These are phyloP conservation scores for Lophotriccus pileatus DNA, from an alignment of 2,797 vertebrate species.

Conservation along the genomic window DNA sequence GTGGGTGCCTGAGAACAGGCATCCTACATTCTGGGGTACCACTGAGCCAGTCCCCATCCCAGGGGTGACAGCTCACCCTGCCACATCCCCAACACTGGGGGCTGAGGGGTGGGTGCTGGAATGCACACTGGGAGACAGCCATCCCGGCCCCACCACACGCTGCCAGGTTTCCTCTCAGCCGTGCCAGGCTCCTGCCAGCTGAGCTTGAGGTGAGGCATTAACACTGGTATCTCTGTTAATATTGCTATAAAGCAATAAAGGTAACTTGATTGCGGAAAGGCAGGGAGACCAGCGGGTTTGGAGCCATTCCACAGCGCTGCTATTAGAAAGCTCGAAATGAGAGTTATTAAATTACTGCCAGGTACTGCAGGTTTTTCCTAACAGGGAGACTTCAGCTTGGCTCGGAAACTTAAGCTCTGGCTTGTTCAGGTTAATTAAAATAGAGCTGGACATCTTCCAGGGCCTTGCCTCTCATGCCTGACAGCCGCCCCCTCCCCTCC, in stretches of 20 bases:
- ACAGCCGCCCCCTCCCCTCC: not conserved
- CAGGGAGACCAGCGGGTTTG: constrained; percentile 41
- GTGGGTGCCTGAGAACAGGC: rapidly evolving
- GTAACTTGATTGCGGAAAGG: constrained; percentile 45
- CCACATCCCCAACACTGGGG: rapidly evolving
- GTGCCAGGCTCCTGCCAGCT: constrained; percentile 1
- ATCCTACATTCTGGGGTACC: rapidly evolving
- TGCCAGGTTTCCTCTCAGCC: rapidly evolving
- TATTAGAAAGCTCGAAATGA: constrained; percentile 41
- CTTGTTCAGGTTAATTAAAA: constrained; percentile 68
- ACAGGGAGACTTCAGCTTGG: constrained; percentile 39
- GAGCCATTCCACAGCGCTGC: constrained; percentile 21
- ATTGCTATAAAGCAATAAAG: constrained; percentile 54
- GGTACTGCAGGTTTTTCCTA: constrained; percentile 64
- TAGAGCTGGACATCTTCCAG: constrained; percentile 60
- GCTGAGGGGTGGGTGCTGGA: not conserved
- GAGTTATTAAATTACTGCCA: constrained; percentile 64
- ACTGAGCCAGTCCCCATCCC: rapidly evolving
- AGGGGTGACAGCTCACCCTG: not conserved
- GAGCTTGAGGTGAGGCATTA: constrained; percentile 27
- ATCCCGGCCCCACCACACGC: rapidly evolving
- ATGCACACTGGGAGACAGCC: rapidly evolving
- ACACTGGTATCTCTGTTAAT: constrained; percentile 59
- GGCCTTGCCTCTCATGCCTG: constrained; percentile 9
- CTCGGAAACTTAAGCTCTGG: constrained; percentile 58